These are phyloP conservation scores for Amblyjoppa fuscipennis DNA, from an alignment of 2,888 invertebrate genomes.

Conservation along the genomic window DNA sequence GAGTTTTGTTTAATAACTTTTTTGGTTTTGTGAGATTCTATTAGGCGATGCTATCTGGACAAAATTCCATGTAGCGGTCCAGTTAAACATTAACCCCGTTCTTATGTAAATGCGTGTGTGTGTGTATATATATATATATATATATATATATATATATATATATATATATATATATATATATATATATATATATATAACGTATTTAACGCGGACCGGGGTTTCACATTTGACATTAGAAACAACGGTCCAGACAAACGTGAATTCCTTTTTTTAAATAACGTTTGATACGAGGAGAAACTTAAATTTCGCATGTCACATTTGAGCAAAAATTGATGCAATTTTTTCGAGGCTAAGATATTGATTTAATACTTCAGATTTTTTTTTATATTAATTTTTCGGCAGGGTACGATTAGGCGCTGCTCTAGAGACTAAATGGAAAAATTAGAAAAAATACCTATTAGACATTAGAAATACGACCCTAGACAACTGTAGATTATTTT, in stretches of 20 bases:
- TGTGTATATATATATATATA: too few relatives aligned
- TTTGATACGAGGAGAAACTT: not conserved
- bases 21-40: too few relatives aligned
- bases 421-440: too few relatives aligned
- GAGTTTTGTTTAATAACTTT: not conserved
- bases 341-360: too few relatives aligned
- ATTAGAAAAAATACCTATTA: not conserved
- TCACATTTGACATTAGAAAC: not conserved
- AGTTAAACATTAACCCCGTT: not conserved
- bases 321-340: too few relatives aligned
- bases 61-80: too few relatives aligned
- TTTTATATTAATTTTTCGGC: too few relatives aligned
- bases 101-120: not conserved
- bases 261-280: not conserved
- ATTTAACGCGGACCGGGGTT: not conserved
- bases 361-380: too few relatives aligned
- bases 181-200: conserved; percentile 6
- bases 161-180: too few relatives aligned
- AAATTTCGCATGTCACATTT: too few relatives aligned
- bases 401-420: too few relatives aligned
- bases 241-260: not conserved
- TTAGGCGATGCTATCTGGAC: too few relatives aligned
- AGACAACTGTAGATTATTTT: not conserved
- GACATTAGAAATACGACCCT: not conserved
- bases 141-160: not conserved